A percentile compares a stretch with the other conserved stretches of the same genome.
Evolutionary conservation across 2,113 vertebrate species (phyloP).

Genomic region (Pagrus major): DNA sequence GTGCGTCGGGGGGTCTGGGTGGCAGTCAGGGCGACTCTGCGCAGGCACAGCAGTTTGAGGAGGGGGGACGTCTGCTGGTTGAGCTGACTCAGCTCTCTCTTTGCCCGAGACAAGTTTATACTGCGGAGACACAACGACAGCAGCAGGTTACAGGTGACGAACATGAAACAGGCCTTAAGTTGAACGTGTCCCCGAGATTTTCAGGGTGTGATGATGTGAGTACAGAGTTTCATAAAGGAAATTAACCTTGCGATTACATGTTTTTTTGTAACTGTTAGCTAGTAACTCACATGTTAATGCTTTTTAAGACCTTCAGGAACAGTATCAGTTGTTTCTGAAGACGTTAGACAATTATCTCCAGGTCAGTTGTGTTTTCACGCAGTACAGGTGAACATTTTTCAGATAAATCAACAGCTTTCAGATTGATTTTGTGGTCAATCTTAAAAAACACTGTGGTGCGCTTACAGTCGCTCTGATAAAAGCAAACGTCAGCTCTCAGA

Average conservation of each 20-base stretch:
- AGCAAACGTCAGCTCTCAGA: background rate
- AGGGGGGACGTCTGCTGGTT: slow-evolving; percentile 94
- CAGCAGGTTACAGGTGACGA: background rate
- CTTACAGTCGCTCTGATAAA: too few relatives aligned
- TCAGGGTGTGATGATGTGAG: too few relatives aligned
- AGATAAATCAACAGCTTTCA: background rate
- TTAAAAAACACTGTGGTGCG: too few relatives aligned
- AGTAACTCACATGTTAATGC: too few relatives aligned
- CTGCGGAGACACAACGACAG: slow-evolving; percentile 72
- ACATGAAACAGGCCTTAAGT: too few relatives aligned
- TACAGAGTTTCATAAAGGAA: too few relatives aligned
- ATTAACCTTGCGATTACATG: too few relatives aligned
- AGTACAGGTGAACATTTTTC: background rate
- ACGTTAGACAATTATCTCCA: background rate
- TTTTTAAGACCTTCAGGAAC: too few relatives aligned
- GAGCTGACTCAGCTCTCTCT: slow-evolving; percentile 92
- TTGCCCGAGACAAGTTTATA: slow-evolving; percentile 94
- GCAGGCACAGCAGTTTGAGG: slow-evolving; percentile 93
- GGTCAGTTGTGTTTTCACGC: background rate
- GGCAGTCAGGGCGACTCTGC: slow-evolving; percentile 89
- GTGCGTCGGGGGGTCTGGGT: slow-evolving; percentile 90
- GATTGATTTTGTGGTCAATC: background rate
- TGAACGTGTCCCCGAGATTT: too few relatives aligned
- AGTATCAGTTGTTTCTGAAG: background rate
- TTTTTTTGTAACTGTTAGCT: too few relatives aligned